Conservation (phyloP, 2,113 vertebrate species). For the Pelecanus crispus region DNA sequence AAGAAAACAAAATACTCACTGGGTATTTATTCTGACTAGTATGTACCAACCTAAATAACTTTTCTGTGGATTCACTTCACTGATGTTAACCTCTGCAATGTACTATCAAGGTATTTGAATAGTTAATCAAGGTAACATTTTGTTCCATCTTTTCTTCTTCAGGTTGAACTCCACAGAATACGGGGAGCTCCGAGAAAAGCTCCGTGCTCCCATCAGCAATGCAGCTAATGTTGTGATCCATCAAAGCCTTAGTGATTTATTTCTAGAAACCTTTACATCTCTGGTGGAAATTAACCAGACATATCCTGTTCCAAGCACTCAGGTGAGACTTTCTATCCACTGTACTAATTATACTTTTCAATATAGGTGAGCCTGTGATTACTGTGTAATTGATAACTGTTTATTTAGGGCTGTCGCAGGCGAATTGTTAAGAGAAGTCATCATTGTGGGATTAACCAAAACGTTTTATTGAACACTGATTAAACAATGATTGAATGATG, state of each 20-base stretch:
- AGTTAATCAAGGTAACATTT: neutral
- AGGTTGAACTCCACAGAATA: conserved; percentile 91
- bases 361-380: neutral
- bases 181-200: conserved; percentile 85
- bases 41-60: neutral
- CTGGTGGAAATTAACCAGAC: conserved; percentile 85
- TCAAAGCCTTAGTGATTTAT: conserved; percentile 90
- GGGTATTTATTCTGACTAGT: neutral
- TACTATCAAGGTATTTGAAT: neutral
- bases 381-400: neutral
- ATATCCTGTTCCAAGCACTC: conserved; percentile 78
- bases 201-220: conserved; percentile 84
- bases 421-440: neutral
- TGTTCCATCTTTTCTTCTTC: neutral
- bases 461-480: neutral
- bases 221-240: conserved; percentile 89
- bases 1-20: neutral
- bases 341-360: neutral
- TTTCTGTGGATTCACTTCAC: neutral
- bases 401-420: neutral
- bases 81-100: neutral
- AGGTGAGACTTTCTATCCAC: conserved; percentile 70
- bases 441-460: neutral
- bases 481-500: neutral
- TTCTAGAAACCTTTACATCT: conserved; percentile 89